Evolutionary conservation across 2,888 invertebrate species (phyloP), one percentile per base, ranked within the genome.

Genomic region (Rhyacophila evoluta): DNA sequence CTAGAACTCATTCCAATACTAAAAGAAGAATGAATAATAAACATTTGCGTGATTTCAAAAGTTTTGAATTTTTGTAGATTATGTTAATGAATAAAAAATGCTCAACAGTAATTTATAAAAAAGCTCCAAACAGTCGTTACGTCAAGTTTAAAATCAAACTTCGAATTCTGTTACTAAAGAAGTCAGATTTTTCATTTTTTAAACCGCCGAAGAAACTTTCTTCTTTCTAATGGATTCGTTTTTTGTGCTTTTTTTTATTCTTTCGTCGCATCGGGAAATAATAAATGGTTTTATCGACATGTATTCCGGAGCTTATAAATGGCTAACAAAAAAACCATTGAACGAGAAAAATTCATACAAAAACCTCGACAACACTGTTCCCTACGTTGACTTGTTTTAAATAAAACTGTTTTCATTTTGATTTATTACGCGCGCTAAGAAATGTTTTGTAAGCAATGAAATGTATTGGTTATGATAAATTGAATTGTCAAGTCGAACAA

Each of bases 181-280:
- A n/a, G 15, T 1, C 19, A 15, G 19, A 15, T 41, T 12, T 55
- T 55, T 55, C 12, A 10, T 25, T 25, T 55, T 55, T 15, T 15
- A 75, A 73, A 70, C 74, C 72, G 74, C 74, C 74, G 55, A 77
- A 70, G 29, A 78, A 78, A 74, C 74, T 38, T 69, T 73, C 73
- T 19, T 70, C 36, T 12, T 38, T 74, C 33, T 78, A 78, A 74
- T 78, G 78, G 74, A 78, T 78, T 69, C 74, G 70, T 29, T 70
- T 67, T 75, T 75, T 19, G 39, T 71, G 67, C 33, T 70, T 75
- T 75, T 69, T 75, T 75, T 75, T 74, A 36, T n/a, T 33, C 29
- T 33, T n/a, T 39, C 39, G 38, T 33, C 55, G 37, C 29, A 67
- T 12, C 36, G 38, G 77, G 68, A 73, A 76, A 77, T 73, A 73